These are phyloP conservation scores for Lithobius niger DNA, from an alignment of 1,140 invertebrate genomes.

Conservation along the genomic window DNA sequence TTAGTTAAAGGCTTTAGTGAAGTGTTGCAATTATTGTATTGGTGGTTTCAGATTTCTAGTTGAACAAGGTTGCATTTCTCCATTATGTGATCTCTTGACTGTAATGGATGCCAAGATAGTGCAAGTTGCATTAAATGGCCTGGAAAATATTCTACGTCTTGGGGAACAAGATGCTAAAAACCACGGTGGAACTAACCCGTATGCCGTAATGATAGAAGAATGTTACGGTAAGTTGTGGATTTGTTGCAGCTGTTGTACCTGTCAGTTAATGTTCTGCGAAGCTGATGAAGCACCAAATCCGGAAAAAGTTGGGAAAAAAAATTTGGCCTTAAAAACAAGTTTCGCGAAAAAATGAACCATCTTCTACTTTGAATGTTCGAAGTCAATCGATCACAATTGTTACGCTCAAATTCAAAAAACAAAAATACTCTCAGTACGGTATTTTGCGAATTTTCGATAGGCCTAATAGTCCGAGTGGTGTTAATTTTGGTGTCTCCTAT, in stretches of 20 bases:
- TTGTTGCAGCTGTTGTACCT: background rate
- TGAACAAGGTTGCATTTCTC: constrained; percentile 68
- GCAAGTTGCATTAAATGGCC: constrained; percentile 89
- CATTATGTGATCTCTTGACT: constrained; percentile 83
- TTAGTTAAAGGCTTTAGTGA: no score
- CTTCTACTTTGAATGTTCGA: constrained; percentile 5
- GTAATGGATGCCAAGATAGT: constrained; percentile 93
- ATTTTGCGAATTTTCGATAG: no score
- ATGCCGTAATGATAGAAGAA: constrained; percentile 85
- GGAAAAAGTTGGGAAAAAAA: no score
- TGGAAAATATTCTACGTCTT: constrained; percentile 88
- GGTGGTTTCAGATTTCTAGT: constrained; percentile 33
- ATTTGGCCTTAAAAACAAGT: no score
- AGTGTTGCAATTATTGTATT: background rate
- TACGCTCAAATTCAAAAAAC: no score
- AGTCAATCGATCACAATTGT: no score
- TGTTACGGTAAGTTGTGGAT: constrained; percentile 75
- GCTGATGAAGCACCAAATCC: no score
- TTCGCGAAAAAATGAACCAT: no score
- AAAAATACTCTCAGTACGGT: no score
- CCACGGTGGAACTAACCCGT: constrained; percentile 63
- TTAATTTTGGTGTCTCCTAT: no score
- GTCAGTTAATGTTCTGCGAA: no score
- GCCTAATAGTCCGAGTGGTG: no score
- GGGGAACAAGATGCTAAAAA: constrained; percentile 68